Evolutionary conservation across 2,113 vertebrate genomes (phyloP), one percentile per base, ranked within the genome.

Genomic region (Pygoscelis adeliae): DNA sequence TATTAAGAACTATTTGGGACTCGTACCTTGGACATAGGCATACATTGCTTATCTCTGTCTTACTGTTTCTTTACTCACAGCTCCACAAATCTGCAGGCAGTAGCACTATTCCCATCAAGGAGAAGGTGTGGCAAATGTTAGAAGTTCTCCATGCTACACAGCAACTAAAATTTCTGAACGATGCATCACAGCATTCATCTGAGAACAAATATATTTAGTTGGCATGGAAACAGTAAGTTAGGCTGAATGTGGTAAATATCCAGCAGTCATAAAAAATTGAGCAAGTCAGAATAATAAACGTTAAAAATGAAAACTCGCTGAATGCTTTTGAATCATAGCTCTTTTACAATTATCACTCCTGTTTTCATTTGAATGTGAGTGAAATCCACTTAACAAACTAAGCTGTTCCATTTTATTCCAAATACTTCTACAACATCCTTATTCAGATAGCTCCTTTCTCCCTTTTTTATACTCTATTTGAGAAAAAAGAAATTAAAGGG

Each of bases 171-270:
- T 96, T 96, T 95, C 95, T 87, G 73, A 94, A 82, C 44, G 93
- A 96, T 94, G 89, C 96, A 97, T 97, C 97, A 97, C 42, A 86
- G 95, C 96, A 29, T 80, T 97, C 97, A 80, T 95, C 97, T 83
- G 96, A 97, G 97, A 98, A 98, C 97, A 98, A 98, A 98, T 96
- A 95, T 83, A 92, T 97, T 98, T 97, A 97, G 97, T 96, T 98
- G 98, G 98, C 98, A 97, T 94, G 88, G 97, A 97, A 98, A 98
- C 98, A 95, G 98, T 46, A 95, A 97, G 95, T 97, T 90, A 89
- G 96, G 83, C 89, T 94, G 96, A 94, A 91, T 63, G 96, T 92
- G 97, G 97, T 97, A 98, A 98, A 98, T 98, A 98, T 97, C 98
- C 97, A 97, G 95, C 95, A 97, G 97, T 95, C 97, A 97, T 95